phyloP scores from a whole-genome alignment of 2,888 invertebrate species.

The Drosophila sordidula region DNA sequence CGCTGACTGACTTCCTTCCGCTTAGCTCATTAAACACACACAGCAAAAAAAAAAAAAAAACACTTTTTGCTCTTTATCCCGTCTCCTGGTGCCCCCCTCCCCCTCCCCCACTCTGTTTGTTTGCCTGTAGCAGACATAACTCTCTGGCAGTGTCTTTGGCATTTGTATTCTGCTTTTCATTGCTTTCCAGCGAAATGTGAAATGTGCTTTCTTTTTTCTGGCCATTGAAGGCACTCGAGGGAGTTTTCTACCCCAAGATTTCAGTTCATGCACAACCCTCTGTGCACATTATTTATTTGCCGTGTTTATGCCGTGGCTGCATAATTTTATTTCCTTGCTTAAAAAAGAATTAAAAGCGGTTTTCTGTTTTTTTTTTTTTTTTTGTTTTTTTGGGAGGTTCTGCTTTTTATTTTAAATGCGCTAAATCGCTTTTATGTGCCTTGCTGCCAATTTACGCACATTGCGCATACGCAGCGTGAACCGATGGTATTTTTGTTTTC shows the following conservation, averaged over 20 bases:
- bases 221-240: slow-evolving; percentile 76
- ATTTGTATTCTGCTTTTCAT: slow-evolving; percentile 55
- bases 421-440: slow-evolving; percentile 75
- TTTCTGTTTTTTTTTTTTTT: slow-evolving; percentile 42
- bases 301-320: slow-evolving; percentile 72
- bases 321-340: slow-evolving; percentile 82
- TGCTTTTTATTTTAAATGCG: slow-evolving; percentile 53
- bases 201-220: slow-evolving; percentile 65
- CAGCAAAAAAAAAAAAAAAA: slow-evolving; percentile 10
- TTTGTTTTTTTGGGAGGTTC: slow-evolving; percentile 17
- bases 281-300: slow-evolving; percentile 73
- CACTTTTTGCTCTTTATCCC: slow-evolving; percentile 29
- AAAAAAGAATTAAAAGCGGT: slow-evolving; percentile 79
- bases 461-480: slow-evolving; percentile 55
- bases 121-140: slow-evolving; percentile 56
- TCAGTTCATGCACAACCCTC: slow-evolving; percentile 8
- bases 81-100: slow-evolving; percentile 19
- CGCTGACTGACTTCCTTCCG: slow-evolving; percentile 81
- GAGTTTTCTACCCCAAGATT: slow-evolving; percentile 42
- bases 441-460: slow-evolving; percentile 46
- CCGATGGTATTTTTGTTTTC: not conserved
- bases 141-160: slow-evolving; percentile 61
- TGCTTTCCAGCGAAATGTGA: slow-evolving; percentile 63
- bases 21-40: slow-evolving; percentile 82
- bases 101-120: not conserved